Evolutionary conservation across 2,113 vertebrate genomes (phyloP), one percentile per base, ranked within the genome.

Genomic region (Chiloscyllium plagiosum): DNA sequence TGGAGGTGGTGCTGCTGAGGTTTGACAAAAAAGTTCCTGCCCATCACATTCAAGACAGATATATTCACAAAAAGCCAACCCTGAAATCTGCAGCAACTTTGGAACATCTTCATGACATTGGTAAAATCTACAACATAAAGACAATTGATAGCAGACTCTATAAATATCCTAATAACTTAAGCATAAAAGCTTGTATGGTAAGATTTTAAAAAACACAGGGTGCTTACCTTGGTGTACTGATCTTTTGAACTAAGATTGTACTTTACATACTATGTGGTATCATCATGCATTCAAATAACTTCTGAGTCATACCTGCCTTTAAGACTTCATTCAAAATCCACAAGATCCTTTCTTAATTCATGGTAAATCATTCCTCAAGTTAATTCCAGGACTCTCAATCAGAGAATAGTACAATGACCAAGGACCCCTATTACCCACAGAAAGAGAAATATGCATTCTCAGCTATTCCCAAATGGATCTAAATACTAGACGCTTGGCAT

Each of bases 41-140:
- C 33, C 19, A 33, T 19, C 37, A 93, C 65, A 93, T 65, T 93
- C 33, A 93, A 93, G 89, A 93, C n/a, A 68, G 61, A 19, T 93
- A 93, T 61, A 68, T 66, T 93, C 33, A 93, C 33, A 93, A n/a
- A 68, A 93, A 93, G 89, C 29, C 52, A 61, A 17, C 52, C 66
- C 15, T 66, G 61, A 93, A 68, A 66, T 93, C 33, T 66, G 29
- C 89, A 68, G 61, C 52, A 61, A 61, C n/a, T 93, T 65, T 61
- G 87, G 37, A 22, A 66, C 61, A 93, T 66, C 89, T 93, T 22
- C 61, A 93, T n/a, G 4, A 47, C 19, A 93, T 2, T 37, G 61
- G n/a, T 90, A 90, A 90, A n/a, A 90, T 90, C 56, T 90, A 90
- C 50, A 93, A 93, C 0, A 4, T n/a, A 42, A 61, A 90, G 87